Evolutionary conservation across 1,140 invertebrate genomes (phyloP), one percentile per base, ranked within the genome.

Genomic region (Manduca sexta): DNA sequence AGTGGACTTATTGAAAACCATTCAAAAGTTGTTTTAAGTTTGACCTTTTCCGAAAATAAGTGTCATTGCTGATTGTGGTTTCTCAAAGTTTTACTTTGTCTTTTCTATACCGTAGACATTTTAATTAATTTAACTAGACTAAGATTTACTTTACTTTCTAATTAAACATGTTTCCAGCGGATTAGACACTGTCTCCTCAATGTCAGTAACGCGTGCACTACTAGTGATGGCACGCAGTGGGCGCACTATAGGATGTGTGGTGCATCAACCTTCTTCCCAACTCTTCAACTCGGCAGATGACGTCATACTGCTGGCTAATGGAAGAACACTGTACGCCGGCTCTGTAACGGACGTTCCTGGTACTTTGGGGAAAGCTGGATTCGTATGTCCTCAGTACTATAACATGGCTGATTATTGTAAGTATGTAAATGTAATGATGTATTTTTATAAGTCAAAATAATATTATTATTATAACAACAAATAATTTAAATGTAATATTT

Each of bases 221-320:
- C 90, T 91, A 51, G 84, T 86, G 5, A 87, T 97, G 35, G 92
- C 94, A 0, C 78, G 84, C 31, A 89, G 89, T 15, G 94, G 94
- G 0, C 88, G 93, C 29, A 95, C 93, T 0, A 91, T 97, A 17
- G 91, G 94, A 3, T 96, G 94, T 65, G 92, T 94, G 7, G 92
- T 97, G 54, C 96, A 97, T 84, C 96, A 97, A 65, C 96, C 96
- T 0, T 95, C 93, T 40, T 95, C 95, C 12, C 91, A 91, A 42
- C 88, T 97, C 15, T 95, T 96, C 78, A 90, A 87, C 1, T 75
- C 88, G n/a, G 91, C 92, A 39, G 91, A 93, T 60, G 89, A 92
- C 60, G 69, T 92, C 29, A 63, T 91, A 18, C 74, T 92, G 0
- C 49, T 93, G 3, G 82, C 88, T 0, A 79, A 86, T 29, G 92